Percentiles rank a stretch among this genome's conserved stretches.
Evolutionary conservation across 2,797 vertebrate species (phyloP).

Genomic region (Vultur gryphus): DNA sequence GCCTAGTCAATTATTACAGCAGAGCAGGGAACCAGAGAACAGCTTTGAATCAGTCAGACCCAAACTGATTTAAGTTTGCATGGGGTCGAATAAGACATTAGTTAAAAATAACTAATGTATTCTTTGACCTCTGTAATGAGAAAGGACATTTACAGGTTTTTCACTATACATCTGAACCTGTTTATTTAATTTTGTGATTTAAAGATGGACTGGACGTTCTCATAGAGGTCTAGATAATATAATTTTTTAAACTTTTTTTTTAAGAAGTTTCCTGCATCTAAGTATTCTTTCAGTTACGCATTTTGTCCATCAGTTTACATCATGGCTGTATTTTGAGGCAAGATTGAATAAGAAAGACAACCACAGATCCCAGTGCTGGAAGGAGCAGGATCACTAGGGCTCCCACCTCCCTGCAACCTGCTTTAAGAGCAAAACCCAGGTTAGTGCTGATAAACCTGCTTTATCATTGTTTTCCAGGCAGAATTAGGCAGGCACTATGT

Average conservation of each 20-base stretch:
- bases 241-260: neutral
- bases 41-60: slow-evolving; percentile 76
- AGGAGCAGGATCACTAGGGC: neutral
- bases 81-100: slow-evolving; percentile 73
- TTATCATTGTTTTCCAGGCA: neutral
- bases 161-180: slow-evolving; percentile 44
- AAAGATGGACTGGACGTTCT: neutral
- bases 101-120: slow-evolving; percentile 76
- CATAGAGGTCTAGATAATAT: neutral
- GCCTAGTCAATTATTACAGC: slow-evolving; percentile 77
- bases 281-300: neutral
- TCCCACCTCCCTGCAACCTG: neutral
- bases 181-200: slow-evolving; percentile 35
- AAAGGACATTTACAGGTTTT: slow-evolving; percentile 66
- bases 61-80: slow-evolving; percentile 79
- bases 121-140: slow-evolving; percentile 72
- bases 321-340: neutral
- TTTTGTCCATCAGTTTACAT: neutral
- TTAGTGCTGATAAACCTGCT: neutral
- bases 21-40: slow-evolving; percentile 72
- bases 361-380: neutral
- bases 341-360: neutral
- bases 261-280: neutral
- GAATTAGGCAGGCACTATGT: neutral
- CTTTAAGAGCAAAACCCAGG: neutral